These are phyloP conservation scores for Macrobrachium nipponense DNA, from an alignment of 1,140 invertebrate genomes.

Conservation along the genomic window DNA sequence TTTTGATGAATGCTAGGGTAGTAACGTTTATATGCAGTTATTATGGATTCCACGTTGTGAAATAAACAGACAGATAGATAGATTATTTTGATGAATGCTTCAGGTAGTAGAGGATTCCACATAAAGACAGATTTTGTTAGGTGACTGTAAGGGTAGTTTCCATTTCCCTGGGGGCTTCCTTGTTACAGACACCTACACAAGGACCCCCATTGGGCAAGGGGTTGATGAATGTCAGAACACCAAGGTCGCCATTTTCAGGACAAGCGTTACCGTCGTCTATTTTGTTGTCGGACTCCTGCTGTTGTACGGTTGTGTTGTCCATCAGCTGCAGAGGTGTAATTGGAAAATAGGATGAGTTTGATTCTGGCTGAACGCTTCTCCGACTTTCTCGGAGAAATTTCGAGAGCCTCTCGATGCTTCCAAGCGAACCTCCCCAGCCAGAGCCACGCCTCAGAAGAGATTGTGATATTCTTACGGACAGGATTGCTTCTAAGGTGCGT, in stretches of 20 bases:
- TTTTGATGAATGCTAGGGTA: no score
- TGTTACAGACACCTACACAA: conserved; percentile 14
- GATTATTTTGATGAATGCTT: not conserved
- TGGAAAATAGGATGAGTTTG: not conserved
- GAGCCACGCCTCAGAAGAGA: conserved; percentile 42
- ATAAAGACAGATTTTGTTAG: not conserved
- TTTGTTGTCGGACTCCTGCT: not conserved
- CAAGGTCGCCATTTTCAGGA: conserved; percentile 10
- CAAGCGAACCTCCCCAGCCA: conserved; percentile 47
- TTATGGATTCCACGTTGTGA: not conserved
- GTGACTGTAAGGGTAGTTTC: not conserved
- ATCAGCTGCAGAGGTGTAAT: not conserved
- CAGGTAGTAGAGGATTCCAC: not conserved
- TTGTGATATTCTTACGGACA: conserved; percentile 59
- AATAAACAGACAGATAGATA: no score
- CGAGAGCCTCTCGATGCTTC: conserved; percentile 43
- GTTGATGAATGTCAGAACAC: conserved; percentile 39
- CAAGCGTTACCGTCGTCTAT: not conserved
- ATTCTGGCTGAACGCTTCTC: conserved; percentile 6
- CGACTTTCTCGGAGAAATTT: conserved; percentile 43
- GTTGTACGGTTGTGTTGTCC: not conserved
- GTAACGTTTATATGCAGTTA: no score
- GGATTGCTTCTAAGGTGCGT: conserved; percentile 59
- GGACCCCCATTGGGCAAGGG: conserved; percentile 39
- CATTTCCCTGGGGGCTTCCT: conserved; percentile 35